phyloP scores from a whole-genome alignment of 2,888 invertebrate genomes.

The Drosophila mulleri region DNA sequence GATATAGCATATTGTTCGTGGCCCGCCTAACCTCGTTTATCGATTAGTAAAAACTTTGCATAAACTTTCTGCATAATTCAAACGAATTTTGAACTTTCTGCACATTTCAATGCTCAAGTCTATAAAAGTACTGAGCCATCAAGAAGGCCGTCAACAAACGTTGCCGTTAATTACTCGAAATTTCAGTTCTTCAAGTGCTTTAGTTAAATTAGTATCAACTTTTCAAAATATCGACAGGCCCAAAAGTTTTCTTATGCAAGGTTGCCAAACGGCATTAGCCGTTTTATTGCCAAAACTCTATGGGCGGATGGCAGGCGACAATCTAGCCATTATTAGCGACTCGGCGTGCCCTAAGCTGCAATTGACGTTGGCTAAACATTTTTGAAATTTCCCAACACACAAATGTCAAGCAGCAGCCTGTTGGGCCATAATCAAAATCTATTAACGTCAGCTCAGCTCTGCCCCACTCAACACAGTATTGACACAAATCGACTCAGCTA shows the following conservation, averaged over 20 bases:
- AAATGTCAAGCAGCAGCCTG: conserved; percentile 32
- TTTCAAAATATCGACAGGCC: conserved; percentile 77
- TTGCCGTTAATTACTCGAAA: conserved; percentile 71
- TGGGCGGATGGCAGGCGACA: conserved; percentile 10
- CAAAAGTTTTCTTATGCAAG: conserved; percentile 56
- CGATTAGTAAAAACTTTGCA: conserved; percentile 58
- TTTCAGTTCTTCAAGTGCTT: conserved; percentile 69
- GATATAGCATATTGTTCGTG: conserved; percentile 28
- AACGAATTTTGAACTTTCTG: conserved; percentile 38
- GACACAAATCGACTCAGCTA: conserved; percentile 47
- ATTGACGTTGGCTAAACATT: conserved; percentile 39
- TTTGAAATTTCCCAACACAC: conserved; percentile 28
- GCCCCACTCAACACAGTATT: conserved; percentile 43
- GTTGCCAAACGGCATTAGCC: conserved; percentile 52
- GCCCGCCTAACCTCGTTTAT: conserved; percentile 40
- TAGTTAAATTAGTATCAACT: conserved; percentile 69
- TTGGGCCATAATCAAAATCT: conserved; percentile 45
- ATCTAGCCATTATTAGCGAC: conserved; percentile 32
- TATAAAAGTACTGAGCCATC: conserved; percentile 50
- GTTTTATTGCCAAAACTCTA: conserved; percentile 52
- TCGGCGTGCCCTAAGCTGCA: conserved; percentile 29
- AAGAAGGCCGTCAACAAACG: conserved; percentile 34
- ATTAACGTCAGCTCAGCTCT: conserved; percentile 48
- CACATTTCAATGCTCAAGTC: conserved; percentile 52
- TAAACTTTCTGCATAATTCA: conserved; percentile 65